phyloP scores from a whole-genome alignment of 2,888 invertebrate genomes.

The Sturmia bella region DNA sequence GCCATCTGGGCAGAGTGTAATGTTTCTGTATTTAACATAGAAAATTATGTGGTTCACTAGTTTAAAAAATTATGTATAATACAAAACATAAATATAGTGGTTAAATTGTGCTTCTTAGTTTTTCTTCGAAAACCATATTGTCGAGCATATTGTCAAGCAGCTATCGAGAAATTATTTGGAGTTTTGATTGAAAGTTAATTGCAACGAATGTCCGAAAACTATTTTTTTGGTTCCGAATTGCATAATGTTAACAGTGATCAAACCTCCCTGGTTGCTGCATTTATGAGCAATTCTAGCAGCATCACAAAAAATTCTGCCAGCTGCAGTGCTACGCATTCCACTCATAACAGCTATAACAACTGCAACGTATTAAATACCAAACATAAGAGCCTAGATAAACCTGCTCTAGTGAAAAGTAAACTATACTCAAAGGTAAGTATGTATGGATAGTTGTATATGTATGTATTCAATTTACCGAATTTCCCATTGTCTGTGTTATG shows the following conservation, averaged over 20 bases:
- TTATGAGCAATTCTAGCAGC: constrained; percentile 33
- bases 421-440: constrained; percentile 64
- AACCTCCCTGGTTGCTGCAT: constrained; percentile 51
- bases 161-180: neutral
- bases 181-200: neutral
- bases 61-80: constrained; percentile 64
- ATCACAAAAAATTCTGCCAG: constrained; percentile 4
- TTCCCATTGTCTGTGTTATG: neutral
- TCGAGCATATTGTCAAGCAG: constrained; percentile 19
- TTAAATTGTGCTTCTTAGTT: constrained; percentile 42
- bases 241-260: constrained; percentile 54
- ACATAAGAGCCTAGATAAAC: constrained; percentile 41
- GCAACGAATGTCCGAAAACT: constrained; percentile 48
- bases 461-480: constrained; percentile 2
- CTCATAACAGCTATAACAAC: constrained; percentile 31
- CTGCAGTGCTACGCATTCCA: constrained; percentile 45
- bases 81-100: constrained; percentile 43
- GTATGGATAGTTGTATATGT: too few relatives aligned
- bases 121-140: neutral
- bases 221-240: constrained; percentile 3
- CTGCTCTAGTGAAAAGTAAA: constrained; percentile 52
- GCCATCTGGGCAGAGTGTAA: too few relatives aligned
- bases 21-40: neutral
- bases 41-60: neutral
- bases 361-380: constrained; percentile 18